Percentiles rank a stretch among this genome's conserved stretches.
Evolutionary conservation across 2,797 vertebrate genomes (phyloP).

Genomic region (Phrynocephalus forsythii): DNA sequence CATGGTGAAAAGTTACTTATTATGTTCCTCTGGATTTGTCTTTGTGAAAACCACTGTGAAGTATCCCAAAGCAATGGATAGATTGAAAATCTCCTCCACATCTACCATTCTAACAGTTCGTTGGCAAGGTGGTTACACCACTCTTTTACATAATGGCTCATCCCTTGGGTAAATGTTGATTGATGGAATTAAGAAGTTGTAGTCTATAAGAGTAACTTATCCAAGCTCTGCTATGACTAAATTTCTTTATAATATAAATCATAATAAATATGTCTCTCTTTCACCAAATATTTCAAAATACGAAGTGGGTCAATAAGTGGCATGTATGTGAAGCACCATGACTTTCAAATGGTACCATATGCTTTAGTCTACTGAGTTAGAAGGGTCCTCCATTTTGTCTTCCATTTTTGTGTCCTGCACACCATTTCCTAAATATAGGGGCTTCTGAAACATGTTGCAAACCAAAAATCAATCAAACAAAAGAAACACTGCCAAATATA

Average conservation of each 20-base stretch:
- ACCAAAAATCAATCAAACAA: no score
- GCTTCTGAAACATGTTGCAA: no score
- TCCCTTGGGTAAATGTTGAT: not conserved
- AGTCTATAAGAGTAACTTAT: not conserved
- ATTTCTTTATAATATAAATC: no score
- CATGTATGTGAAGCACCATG: not conserved
- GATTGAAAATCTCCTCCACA: not conserved
- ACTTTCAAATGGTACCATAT: not conserved
- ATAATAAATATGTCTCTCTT: not conserved
- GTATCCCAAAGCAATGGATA: conserved; percentile 6
- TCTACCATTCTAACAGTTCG: not conserved
- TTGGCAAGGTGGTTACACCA: not conserved
- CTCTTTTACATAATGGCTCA: not conserved
- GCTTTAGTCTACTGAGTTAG: not conserved
- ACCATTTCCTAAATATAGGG: not conserved
- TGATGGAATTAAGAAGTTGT: no score
- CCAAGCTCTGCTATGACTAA: not conserved
- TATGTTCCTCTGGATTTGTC: not conserved
- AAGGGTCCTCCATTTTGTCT: no score
- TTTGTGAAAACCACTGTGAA: not conserved
- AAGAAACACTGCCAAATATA: no score
- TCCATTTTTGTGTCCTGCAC: not conserved
- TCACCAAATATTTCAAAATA: no score
- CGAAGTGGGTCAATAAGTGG: not conserved
- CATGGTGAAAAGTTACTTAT: not conserved